A percentile compares a stretch with the other conserved stretches of the same genome.
phyloP scores from a whole-genome alignment of 2,113 vertebrate genomes.

The Ornithorhynchus anatinus region DNA sequence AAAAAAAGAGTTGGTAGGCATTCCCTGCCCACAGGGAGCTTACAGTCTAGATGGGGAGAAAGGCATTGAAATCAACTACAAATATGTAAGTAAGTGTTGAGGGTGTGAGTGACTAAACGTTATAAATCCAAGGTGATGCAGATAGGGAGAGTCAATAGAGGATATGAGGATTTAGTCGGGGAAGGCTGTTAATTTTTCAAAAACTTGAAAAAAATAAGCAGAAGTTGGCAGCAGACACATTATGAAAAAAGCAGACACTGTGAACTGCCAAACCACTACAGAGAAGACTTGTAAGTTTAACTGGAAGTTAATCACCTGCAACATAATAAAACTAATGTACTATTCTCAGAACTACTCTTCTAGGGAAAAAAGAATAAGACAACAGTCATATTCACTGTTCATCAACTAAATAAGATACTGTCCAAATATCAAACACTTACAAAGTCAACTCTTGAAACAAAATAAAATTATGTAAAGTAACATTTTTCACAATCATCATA shows the following conservation, averaged over 20 bases:
- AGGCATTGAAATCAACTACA: too few species aligned
- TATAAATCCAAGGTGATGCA: too few species aligned
- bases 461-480: slow-evolving; percentile 83
- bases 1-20: too few species aligned
- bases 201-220: background rate
- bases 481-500: slow-evolving; percentile 82
- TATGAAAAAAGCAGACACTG: background rate
- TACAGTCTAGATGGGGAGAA: too few species aligned
- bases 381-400: slow-evolving; percentile 50
- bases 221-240: background rate
- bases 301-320: slow-evolving; percentile 35
- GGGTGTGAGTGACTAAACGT: too few species aligned
- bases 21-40: too few species aligned
- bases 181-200: too few species aligned
- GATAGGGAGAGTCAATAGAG: too few species aligned
- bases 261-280: background rate
- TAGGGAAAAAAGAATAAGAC: slow-evolving; percentile 27
- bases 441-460: slow-evolving; percentile 78
- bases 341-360: slow-evolving; percentile 27
- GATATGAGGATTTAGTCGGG: too few species aligned
- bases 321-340: slow-evolving; percentile 31
- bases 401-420: slow-evolving; percentile 74
- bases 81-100: too few species aligned
- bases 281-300: slow-evolving; percentile 5
- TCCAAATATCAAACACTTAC: slow-evolving; percentile 39